Conservation (phyloP, 1,140 invertebrate species). For the Platorchestia sp. region DNA sequence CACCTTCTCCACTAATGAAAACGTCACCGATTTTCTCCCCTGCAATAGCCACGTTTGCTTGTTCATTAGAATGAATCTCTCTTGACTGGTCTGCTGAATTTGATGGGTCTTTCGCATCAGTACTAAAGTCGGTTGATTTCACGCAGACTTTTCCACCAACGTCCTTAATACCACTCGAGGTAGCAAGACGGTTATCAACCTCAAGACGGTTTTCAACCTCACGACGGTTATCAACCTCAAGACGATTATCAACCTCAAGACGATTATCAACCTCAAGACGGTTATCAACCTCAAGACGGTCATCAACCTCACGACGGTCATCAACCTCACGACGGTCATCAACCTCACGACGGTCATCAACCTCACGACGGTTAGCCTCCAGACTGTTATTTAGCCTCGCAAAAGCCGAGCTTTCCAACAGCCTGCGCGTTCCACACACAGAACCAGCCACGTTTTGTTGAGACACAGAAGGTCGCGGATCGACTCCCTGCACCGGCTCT, state of each 20-base stretch:
- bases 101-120: background rate
- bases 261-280: too few species aligned
- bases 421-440: background rate
- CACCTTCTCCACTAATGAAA: constrained; percentile 18
- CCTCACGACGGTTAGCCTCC: background rate
- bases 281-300: too few species aligned
- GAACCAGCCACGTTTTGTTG: background rate
- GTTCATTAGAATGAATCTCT: background rate
- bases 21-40: constrained; percentile 2
- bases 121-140: background rate
- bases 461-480: background rate
- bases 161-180: background rate
- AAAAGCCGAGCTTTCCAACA: background rate
- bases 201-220: too few species aligned
- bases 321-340: too few species aligned
- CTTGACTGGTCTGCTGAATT: background rate
- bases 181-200: background rate
- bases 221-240: too few species aligned
- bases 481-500: background rate
- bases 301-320: too few species aligned
- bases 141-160: background rate
- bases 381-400: background rate
- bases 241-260: too few species aligned
- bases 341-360: too few species aligned
- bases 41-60: background rate